These are phyloP conservation scores for Petaurus breviceps DNA, from an alignment of 2,113 vertebrate genomes.

Conservation along the genomic window DNA sequence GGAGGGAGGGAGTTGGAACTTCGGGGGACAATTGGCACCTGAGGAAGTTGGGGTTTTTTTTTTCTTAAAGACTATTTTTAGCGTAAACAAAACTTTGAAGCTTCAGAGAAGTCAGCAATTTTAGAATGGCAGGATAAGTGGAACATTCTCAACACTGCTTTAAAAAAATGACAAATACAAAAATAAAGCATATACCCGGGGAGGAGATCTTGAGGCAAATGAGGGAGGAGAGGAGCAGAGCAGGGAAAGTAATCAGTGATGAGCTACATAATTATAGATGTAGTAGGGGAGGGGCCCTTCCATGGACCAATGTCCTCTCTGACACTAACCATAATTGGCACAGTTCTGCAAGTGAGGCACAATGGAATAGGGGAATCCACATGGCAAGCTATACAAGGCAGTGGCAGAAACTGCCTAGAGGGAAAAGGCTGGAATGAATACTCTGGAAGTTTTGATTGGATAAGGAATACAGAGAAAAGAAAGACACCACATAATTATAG, in stretches of 20 bases:
- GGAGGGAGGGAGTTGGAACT: background rate
- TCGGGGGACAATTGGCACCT: background rate
- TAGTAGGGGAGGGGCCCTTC: background rate
- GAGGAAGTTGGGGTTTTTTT: background rate
- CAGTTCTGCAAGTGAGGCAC: background rate
- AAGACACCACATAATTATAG: background rate
- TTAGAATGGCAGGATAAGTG: conserved; percentile 15
- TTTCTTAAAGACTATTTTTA: conserved; percentile 35
- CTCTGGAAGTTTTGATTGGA: background rate
- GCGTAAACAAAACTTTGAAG: conserved; percentile 61
- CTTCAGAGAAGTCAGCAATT: conserved; percentile 32
- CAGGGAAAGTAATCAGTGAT: background rate
- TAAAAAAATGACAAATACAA: conserved; percentile 60
- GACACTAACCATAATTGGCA: background rate
- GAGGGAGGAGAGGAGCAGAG: background rate
- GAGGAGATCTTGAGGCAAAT: background rate
- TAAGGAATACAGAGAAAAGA: background rate
- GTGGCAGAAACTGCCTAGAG: background rate
- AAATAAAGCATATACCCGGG: background rate
- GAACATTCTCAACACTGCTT: conserved; percentile 32
- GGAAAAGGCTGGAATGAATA: background rate
- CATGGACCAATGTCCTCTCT: background rate
- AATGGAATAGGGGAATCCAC: background rate
- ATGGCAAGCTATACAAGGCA: background rate
- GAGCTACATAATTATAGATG: background rate